These are phyloP conservation scores for Drosophila pseudotakahashii DNA, from an alignment of 2,888 invertebrate genomes.

Conservation along the genomic window DNA sequence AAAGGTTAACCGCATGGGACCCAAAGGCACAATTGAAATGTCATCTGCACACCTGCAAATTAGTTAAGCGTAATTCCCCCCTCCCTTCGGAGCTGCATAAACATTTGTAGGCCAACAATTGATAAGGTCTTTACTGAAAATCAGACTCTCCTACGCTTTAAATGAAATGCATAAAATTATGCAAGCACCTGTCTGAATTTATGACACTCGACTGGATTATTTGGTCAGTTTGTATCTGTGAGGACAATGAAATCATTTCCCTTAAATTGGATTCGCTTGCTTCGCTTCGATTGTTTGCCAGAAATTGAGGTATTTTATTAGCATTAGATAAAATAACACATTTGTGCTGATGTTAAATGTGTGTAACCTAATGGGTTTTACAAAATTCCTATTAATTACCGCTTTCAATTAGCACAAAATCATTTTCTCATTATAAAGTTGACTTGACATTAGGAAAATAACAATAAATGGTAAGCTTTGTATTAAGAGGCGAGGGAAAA, in stretches of 20 bases:
- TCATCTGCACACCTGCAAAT: slow-evolving; percentile 46
- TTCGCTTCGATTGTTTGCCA: background rate
- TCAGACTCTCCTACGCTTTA: slow-evolving; percentile 10
- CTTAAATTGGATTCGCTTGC: slow-evolving; percentile 1
- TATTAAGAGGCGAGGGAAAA: too few relatives aligned
- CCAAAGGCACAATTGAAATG: slow-evolving; percentile 28
- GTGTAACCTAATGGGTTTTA: background rate
- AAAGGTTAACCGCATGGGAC: slow-evolving; percentile 1
- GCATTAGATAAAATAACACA: background rate
- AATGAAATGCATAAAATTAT: slow-evolving; percentile 44
- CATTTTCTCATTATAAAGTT: background rate
- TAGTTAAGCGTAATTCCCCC: slow-evolving; percentile 23
- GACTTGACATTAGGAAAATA: too few relatives aligned
- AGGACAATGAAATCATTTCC: slow-evolving; percentile 9
- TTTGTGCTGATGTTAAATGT: background rate
- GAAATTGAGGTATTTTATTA: background rate
- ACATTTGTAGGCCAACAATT: slow-evolving; percentile 12
- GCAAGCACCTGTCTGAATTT: slow-evolving; percentile 25
- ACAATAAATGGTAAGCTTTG: too few relatives aligned
- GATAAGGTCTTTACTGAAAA: slow-evolving; percentile 13
- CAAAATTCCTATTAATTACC: background rate
- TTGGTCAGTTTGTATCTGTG: background rate
- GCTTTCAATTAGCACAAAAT: background rate
- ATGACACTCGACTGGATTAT: slow-evolving; percentile 26
- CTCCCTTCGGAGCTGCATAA: background rate